These are phyloP conservation scores for Heliangelus exortis DNA, from an alignment of 2,797 vertebrate species.

Conservation along the genomic window DNA sequence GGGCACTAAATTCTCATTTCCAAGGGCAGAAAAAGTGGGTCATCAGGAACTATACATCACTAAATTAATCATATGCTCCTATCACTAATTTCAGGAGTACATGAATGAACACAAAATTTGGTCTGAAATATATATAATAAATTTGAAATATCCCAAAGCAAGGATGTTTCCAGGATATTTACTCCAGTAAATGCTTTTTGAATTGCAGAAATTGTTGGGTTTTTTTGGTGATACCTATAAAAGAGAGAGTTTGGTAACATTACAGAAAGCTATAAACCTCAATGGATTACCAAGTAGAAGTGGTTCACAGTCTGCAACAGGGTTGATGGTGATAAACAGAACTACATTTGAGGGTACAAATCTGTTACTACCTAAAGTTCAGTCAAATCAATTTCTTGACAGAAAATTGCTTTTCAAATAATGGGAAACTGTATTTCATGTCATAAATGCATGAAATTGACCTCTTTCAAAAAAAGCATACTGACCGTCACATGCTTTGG, in stretches of 20 bases:
- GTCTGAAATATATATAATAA: not conserved
- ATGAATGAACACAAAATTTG: not conserved
- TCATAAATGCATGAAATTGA: not conserved
- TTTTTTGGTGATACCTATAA: not conserved
- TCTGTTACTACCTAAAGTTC: not conserved
- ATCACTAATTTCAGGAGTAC: not conserved
- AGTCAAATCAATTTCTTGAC: not conserved
- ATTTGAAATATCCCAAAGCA: not conserved
- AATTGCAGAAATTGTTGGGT: fast-evolving
- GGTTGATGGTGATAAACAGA: not conserved
- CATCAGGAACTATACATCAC: not conserved
- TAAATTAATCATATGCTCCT: not conserved
- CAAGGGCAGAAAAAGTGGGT: not conserved
- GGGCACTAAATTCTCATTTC: not conserved
- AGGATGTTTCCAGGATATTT: not conserved
- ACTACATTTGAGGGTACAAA: not conserved
- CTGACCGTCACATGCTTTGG: not conserved
- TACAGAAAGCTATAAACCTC: not conserved
- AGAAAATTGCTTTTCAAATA: constrained; percentile 3
- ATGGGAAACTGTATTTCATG: not conserved
- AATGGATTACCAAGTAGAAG: not conserved
- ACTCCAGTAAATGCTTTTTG: not conserved
- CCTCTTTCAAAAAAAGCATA: too few species aligned
- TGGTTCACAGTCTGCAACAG: not conserved
- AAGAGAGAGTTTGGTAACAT: not conserved